These are phyloP conservation scores for Drosophila merina DNA, from an alignment of 2,888 invertebrate genomes.

Conservation along the genomic window DNA sequence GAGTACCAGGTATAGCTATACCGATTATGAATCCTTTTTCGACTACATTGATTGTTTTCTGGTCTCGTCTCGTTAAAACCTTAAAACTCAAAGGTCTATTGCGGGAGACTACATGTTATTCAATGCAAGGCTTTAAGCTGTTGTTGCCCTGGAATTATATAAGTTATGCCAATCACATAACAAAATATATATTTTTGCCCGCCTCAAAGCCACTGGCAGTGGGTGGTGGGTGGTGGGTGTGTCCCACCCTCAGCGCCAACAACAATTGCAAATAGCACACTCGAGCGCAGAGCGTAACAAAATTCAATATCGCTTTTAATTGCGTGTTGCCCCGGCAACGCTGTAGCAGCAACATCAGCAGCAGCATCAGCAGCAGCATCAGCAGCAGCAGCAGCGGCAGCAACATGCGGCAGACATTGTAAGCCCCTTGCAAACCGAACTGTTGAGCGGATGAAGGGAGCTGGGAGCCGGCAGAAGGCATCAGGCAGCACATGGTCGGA, in stretches of 20 bases:
- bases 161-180: slow-evolving; percentile 76
- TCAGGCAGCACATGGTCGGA: slow-evolving; percentile 6
- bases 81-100: background rate
- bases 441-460: slow-evolving; percentile 53
- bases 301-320: slow-evolving; percentile 80
- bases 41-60: background rate
- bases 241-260: slow-evolving; percentile 28
- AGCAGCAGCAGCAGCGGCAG: slow-evolving; percentile 48
- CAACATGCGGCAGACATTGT: slow-evolving; percentile 74
- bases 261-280: slow-evolving; percentile 64
- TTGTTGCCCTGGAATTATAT: slow-evolving; percentile 40
- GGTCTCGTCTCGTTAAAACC: background rate
- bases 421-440: slow-evolving; percentile 76
- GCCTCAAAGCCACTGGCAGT: slow-evolving; percentile 53
- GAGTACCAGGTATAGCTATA: background rate
- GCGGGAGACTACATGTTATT: background rate
- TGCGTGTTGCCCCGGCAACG: slow-evolving; percentile 75
- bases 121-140: slow-evolving; percentile 13
- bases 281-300: slow-evolving; percentile 76
- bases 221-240: too few relatives aligned
- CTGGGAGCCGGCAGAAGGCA: too few relatives aligned
- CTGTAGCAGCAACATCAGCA: slow-evolving; percentile 39
- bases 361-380: slow-evolving; percentile 47
- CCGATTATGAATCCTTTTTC: too few relatives aligned
- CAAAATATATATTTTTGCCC: slow-evolving; percentile 72